Conservation (phyloP, 1,140 invertebrate genomes). For the Magallana angulata region DNA sequence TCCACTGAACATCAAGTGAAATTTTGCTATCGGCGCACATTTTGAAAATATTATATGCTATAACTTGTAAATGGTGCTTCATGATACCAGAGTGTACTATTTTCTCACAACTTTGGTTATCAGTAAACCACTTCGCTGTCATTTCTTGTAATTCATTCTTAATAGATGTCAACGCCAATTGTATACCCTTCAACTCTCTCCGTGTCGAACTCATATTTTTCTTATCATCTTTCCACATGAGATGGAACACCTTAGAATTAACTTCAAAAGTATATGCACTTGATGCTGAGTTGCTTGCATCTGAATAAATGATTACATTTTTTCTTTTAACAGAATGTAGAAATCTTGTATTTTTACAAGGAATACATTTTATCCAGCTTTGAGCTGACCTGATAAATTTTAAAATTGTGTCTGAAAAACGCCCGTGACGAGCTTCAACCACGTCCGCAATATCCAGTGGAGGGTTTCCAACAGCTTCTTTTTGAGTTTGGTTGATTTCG, state of each 20-base stretch:
- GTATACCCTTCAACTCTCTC: neutral
- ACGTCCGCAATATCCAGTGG: no score
- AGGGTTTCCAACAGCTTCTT: no score
- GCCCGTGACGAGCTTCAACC: no score
- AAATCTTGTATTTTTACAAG: neutral
- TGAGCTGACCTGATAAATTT: no score
- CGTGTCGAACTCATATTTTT: conserved; percentile 13
- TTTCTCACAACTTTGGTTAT: no score
- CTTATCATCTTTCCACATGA: neutral
- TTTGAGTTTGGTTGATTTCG: no score
- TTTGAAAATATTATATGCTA: no score
- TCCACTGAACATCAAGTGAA: neutral
- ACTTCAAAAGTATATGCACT: neutral
- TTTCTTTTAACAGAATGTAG: neutral
- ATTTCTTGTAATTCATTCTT: no score
- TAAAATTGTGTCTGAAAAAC: no score
- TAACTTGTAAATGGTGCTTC: no score
- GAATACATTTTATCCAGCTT: neutral
- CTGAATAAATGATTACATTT: conserved; percentile 5
- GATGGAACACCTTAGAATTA: conserved; percentile 14
- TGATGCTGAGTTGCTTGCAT: conserved; percentile 17
- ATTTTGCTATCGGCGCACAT: neutral
- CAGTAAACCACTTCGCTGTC: no score
- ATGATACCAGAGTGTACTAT: neutral
- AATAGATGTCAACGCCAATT: no score